Evolutionary conservation across 2,113 vertebrate species (phyloP).

Genomic region (Gracilinanus agilis): DNA sequence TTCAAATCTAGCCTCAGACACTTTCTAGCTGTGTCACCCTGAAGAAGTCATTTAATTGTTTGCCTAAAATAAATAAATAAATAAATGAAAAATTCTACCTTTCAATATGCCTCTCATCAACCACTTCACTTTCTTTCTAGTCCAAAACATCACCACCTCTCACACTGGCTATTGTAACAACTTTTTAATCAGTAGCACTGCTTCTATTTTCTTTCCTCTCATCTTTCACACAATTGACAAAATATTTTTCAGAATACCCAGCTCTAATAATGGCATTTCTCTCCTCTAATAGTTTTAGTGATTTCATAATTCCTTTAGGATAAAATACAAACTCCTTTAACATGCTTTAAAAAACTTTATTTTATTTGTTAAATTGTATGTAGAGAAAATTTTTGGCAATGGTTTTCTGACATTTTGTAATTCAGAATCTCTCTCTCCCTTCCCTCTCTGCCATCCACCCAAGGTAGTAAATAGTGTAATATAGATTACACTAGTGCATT

Average conservation of each 20-base stretch:
- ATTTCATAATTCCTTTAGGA: background rate
- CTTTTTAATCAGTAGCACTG: background rate
- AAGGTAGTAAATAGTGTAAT: too few relatives aligned
- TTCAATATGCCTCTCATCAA: background rate
- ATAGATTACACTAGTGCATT: too few relatives aligned
- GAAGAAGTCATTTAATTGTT: too few relatives aligned
- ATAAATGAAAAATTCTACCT: too few relatives aligned
- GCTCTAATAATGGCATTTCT: background rate
- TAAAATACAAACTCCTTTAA: background rate
- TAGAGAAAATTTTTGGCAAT: too few relatives aligned
- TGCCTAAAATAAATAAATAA: too few relatives aligned
- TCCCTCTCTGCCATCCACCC: too few relatives aligned
- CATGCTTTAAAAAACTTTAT: background rate
- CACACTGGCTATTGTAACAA: background rate
- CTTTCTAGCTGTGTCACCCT: too few relatives aligned
- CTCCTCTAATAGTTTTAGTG: background rate
- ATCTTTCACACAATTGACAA: background rate
- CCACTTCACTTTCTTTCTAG: background rate
- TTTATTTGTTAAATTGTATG: too few relatives aligned
- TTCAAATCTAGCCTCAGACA: too few relatives aligned
- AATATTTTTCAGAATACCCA: background rate
- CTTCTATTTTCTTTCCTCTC: background rate
- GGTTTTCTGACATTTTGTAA: too few relatives aligned
- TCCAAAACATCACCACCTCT: background rate
- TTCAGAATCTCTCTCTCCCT: too few relatives aligned